Evolutionary conservation across 2,888 invertebrate genomes (phyloP), one percentile per base, ranked within the genome.

Genomic region (Psylliodes chrysocephalus): DNA sequence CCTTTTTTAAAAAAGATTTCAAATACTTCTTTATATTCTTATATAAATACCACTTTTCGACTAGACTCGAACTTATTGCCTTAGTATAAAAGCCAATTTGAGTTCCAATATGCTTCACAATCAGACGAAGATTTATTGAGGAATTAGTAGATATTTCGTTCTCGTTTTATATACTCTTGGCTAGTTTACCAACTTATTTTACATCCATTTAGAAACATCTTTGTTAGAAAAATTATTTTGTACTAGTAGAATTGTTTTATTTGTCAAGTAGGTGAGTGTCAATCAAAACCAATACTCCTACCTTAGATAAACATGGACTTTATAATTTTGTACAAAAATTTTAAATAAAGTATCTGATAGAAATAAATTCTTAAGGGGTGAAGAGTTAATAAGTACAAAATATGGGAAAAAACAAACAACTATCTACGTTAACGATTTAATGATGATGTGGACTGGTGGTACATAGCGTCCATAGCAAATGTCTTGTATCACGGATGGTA

Each of bases 71-170:
- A 33, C 33, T 12, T 51, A 51, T 22, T 35, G 19, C 52, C 19
- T 7, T 22, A 22, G 52, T 38, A 38, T 52, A 22, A 19, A 38
- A 38, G 15, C 19, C 19, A 52, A 52, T 38, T 52, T 52, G 38
- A 35, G 38, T 52, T 52, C 38, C 52, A 19, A 12, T n/a, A 35
- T 35, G 12, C 52, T 19, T 35, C 18, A 6, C 44, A 44, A 44
- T 35, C 52, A 52, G 35, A 52, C 38, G 35, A 38, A 52, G 38
- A 52, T 52, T 52, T 52, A 52, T 52, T 19, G 52, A 38, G 52
- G 19, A 33, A 33, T 30, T n/a, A n/a, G n/a, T n/a, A n/a, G 51
- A 51, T 38, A 38, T 52, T 52, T 38, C 35, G 35, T 10, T 19
- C 52, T 35, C 19, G 38, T 52, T 35, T 38, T n/a, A n/a, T 12